Evolutionary conservation across 2,888 invertebrate genomes (phyloP), one percentile per base, ranked within the genome.

Genomic region (Clostera curtula): DNA sequence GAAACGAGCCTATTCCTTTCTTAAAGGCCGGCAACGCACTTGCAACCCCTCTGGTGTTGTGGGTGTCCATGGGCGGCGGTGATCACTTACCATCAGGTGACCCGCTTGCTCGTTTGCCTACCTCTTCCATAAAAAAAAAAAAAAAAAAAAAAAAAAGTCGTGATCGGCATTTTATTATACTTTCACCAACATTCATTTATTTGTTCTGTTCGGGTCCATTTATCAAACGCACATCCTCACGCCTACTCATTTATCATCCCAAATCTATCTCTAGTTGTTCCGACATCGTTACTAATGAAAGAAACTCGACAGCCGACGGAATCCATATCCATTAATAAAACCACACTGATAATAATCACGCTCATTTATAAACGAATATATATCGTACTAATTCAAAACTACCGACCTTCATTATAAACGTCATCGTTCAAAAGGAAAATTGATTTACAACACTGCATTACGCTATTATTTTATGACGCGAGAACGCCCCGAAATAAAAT

Each of bases 401-500:
- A 70, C 73, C 70, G 66, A 58, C 70, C 58, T 68, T 73, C 74
- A 72, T 77, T 75, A 73, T 67, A 72, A 73, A 70, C 68, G 75
- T 76, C 79, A 63, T 57, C 74, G 67, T 72, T 75, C 72, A 73
- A 79, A 76, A 68, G 72, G 68, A 69, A 74, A 77, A 79, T 76
- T 80, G 80, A 80, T 80, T 80, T 80, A 80, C 69, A 63, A 64
- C 73, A 57, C 68, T 72, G 75, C 79, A 79, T 79, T 80, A 79
- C 76, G 75, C 77, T 73, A 79, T 82, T 82, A 80, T 75, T 79
- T 77, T 75, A 79, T 77, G 77, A 77, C 73, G 73, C 77, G 75
- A 74, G 76, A 79, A 75, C 76, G 77, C 72, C 77, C 77, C 72
- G 70, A 79, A 80, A 82, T 82, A 82, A 80, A 80, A 82, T 80